phyloP scores from a whole-genome alignment of 64 coral and sea anemone genomes.

The Orbicella faveolata region DNA sequence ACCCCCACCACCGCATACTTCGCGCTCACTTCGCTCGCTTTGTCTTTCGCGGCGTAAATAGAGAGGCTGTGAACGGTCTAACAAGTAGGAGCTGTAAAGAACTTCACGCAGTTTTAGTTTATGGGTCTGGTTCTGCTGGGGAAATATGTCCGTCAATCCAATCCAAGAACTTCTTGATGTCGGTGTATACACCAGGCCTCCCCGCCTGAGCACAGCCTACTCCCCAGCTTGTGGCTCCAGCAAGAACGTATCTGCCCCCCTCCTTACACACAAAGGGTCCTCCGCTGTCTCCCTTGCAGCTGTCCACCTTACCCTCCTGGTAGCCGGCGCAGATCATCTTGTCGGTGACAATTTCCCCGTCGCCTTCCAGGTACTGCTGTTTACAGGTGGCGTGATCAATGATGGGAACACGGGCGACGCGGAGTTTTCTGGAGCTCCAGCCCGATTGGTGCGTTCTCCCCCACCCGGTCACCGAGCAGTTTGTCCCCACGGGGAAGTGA shows the following conservation, averaged over 20 bases:
- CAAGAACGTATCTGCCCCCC: conserved; percentile 42
- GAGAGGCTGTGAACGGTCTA: too few species aligned
- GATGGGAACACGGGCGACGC: conserved; percentile 65
- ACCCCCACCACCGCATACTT: too few species aligned
- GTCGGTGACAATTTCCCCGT: conserved; percentile 49
- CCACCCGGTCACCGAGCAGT: conserved; percentile 59
- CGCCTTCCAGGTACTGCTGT: conserved; percentile 16
- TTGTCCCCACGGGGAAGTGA: conserved; percentile 10
- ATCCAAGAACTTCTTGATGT: conserved; percentile 63
- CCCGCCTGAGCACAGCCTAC: conserved; percentile 76
- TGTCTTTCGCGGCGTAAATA: too few species aligned
- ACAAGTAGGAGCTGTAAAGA: too few species aligned
- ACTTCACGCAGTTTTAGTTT: neutral
- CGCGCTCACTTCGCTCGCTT: too few species aligned
- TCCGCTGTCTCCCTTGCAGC: conserved; percentile 97
- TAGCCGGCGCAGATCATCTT: conserved; percentile 90
- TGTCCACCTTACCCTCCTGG: conserved; percentile 77
- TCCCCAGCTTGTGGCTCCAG: conserved; percentile 88
- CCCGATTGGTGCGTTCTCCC: conserved; percentile 38
- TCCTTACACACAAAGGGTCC: conserved; percentile 83
- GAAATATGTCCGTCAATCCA: conserved; percentile 56
- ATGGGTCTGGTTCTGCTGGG: neutral
- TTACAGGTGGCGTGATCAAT: conserved; percentile 37
- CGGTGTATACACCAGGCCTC: conserved; percentile 81
- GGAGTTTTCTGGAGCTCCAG: conserved; percentile 53